Evolutionary conservation across 1,140 invertebrate genomes (phyloP).

Genomic region (Papilio machaon): DNA sequence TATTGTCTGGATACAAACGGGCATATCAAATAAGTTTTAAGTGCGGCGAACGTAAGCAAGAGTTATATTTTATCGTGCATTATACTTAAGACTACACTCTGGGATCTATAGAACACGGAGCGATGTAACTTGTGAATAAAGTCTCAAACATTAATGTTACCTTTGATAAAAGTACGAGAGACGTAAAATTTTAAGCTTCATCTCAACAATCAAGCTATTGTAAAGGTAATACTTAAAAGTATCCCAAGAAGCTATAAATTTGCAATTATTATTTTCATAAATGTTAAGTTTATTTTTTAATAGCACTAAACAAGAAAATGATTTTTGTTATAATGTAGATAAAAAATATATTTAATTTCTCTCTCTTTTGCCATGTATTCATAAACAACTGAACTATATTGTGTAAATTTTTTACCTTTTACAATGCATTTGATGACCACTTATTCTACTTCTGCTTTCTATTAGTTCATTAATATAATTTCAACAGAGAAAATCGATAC

Average conservation of each 20-base stretch:
- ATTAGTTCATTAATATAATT: background rate
- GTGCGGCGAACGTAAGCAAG: background rate
- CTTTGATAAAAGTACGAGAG: background rate
- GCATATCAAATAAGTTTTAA: constrained; percentile 7
- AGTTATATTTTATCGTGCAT: constrained; percentile 1
- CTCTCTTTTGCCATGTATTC: too few species aligned
- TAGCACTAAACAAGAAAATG: too few species aligned
- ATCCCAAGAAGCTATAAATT: background rate
- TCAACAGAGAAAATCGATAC: background rate
- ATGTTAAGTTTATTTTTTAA: too few species aligned
- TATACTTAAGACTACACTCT: background rate
- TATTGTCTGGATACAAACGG: background rate
- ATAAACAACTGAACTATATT: too few species aligned
- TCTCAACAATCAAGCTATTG: background rate
- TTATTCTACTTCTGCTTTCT: too few species aligned
- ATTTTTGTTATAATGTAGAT: too few species aligned
- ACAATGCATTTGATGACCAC: too few species aligned
- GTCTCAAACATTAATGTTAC: background rate
- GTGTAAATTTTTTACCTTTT: too few species aligned
- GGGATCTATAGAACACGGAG: constrained; percentile 4
- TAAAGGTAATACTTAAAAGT: background rate
- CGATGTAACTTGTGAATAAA: background rate
- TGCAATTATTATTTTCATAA: too few species aligned
- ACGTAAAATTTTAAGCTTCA: background rate
- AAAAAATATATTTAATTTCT: too few species aligned